Evolutionary conservation across 1,140 invertebrate genomes (phyloP), one percentile per base, ranked within the genome.

Genomic region (Orchestia grillus): DNA sequence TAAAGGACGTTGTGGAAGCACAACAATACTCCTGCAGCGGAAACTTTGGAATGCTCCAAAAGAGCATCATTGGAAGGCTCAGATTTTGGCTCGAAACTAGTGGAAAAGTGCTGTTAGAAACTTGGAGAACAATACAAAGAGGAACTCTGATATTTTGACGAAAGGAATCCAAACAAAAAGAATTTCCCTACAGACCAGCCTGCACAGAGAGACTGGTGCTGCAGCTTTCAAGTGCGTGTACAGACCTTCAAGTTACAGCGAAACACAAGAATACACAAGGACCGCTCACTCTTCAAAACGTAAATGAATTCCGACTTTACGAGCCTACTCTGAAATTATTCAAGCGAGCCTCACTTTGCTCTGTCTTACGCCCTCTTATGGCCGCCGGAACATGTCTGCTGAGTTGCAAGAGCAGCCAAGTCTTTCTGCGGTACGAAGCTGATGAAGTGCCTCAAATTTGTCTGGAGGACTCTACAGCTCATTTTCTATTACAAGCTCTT

Each of bases 301-400:
- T 94, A 45, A 94, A 94, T 94, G 92, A 94, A 94, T 94, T 44
- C 92, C 44, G 88, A 45, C 43, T 94, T 94, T 94, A 94, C 92
- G 92, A 94, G 92, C 92, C 41, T 45, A 42, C 92, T 77, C 43
- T 40, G 40, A 47, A 44, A 94, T 94, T 94, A 94, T 94, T 94
- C 92, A 94, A 40, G 92, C 44, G 43, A 45, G 43, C 43, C 44
- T 11, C 92, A 94, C 92, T 45, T 94, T 94, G 43, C 44, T 45
- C 43, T 45, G 44, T 94, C 43, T 94, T 47, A 94, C 92, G 92
- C 44, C 43, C 92, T 94, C 36, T 94, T 94, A 44, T 47, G 92
- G 44, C 40, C 44, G 44, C n/a, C 92, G 6, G 43, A 94, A 94
- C 44, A 94, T 94, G 36, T 94, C 92, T 94, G 40, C 3, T 11